Evolutionary conservation across 2,797 vertebrate genomes (phyloP).

Genomic region (Pangasius larnaudii): DNA sequence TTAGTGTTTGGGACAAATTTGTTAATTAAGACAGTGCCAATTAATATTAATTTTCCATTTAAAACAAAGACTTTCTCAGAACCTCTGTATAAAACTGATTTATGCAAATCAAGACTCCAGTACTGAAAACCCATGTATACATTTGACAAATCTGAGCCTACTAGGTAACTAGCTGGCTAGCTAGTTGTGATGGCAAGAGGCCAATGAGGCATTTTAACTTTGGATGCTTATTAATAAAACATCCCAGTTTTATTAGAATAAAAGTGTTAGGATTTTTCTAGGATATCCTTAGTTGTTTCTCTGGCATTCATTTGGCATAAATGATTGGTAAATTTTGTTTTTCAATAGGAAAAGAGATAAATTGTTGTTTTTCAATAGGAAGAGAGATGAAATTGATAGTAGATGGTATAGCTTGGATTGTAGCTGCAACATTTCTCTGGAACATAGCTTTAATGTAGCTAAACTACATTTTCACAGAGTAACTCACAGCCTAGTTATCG

Average conservation of each 20-base stretch:
- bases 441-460: neutral
- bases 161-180: neutral
- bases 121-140: neutral
- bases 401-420: neutral
- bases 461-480: neutral
- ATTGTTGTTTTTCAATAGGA: neutral
- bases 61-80: neutral
- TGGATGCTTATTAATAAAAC: neutral
- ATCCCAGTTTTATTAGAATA: neutral
- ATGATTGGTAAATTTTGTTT: neutral
- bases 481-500: neutral
- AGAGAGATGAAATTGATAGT: neutral
- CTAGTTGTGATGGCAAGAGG: neutral
- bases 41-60: neutral
- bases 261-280: neutral
- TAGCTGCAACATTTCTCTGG: neutral
- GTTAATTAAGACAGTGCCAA: neutral
- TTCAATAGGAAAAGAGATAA: neutral
- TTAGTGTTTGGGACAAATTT: neutral
- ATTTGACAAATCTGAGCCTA: neutral
- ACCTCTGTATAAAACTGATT: neutral
- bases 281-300: neutral
- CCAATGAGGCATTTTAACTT: neutral
- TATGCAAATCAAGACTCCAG: neutral
- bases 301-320: neutral